A percentile compares a stretch with the other conserved stretches of the same genome.
phyloP scores from a whole-genome alignment of 2,113 vertebrate genomes.

The Morone chrysops region DNA sequence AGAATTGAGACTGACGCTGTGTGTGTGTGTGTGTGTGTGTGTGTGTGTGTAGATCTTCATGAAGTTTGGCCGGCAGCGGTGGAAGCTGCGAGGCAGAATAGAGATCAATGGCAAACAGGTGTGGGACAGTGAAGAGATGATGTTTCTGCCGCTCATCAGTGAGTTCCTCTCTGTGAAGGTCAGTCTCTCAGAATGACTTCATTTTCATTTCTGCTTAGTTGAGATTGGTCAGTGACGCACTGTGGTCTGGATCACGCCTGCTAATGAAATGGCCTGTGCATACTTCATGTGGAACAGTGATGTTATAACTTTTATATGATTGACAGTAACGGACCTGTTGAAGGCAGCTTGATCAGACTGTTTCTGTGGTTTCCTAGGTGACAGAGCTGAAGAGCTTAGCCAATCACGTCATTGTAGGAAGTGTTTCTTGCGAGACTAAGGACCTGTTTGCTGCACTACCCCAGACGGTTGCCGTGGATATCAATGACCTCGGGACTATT shows the following conservation, averaged over 20 bases:
- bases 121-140: constrained; percentile 97
- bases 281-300: not conserved
- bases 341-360: not conserved
- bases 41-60: constrained; percentile 90
- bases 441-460: constrained; percentile 94
- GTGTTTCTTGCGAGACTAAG: constrained; percentile 96
- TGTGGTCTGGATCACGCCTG: too few species aligned
- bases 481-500: constrained; percentile 97
- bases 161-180: constrained; percentile 99
- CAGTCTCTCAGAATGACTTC: constrained; percentile 13
- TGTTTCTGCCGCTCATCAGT: constrained; percentile 93
- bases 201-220: not conserved
- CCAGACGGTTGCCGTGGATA: constrained; percentile 95
- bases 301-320: not conserved
- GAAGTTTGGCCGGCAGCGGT: constrained; percentile 95
- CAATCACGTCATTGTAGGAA: constrained; percentile 96
- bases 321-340: not conserved
- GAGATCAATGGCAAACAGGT: constrained; percentile 94
- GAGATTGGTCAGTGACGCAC: not conserved
- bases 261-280: not conserved
- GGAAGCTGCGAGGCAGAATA: constrained; percentile 94
- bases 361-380: constrained; percentile 85
- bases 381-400: constrained; percentile 96
- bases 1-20: not conserved
- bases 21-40: constrained; percentile 40